A percentile compares a stretch with the other conserved stretches of the same genome.
Conservation (phyloP, 2,113 vertebrate species). For the Hassar affinis region DNA sequence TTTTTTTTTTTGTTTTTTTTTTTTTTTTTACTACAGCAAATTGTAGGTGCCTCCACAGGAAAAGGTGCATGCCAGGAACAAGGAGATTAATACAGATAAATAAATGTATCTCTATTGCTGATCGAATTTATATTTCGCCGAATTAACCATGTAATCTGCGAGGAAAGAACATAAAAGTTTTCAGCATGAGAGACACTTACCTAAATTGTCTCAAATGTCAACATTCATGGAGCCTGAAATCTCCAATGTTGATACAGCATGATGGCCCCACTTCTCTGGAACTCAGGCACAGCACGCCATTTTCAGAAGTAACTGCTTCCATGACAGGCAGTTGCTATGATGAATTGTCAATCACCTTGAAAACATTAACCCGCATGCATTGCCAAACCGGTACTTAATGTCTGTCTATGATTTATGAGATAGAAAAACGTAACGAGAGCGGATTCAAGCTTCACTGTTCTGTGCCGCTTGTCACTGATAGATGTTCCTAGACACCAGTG, state of each 20-base stretch:
- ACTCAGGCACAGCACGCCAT: constrained; percentile 30
- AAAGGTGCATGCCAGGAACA: neutral
- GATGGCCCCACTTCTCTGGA: constrained; percentile 24
- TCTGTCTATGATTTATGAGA: constrained; percentile 39
- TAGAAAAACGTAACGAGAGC: constrained; percentile 26
- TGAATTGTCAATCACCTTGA: constrained; percentile 44
- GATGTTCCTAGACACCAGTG: constrained; percentile 41
- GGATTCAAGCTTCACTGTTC: constrained; percentile 19
- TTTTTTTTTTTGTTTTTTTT: too few species aligned
- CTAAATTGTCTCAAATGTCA: constrained; percentile 38
- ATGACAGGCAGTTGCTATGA: constrained; percentile 35
- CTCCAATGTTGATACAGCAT: constrained; percentile 32
- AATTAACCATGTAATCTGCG: constrained; percentile 63
- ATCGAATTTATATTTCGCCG: constrained; percentile 43
- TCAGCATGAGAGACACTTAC: constrained; percentile 33
- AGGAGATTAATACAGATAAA: constrained; percentile 43
- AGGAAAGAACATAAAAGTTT: constrained; percentile 40
- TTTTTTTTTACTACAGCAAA: constrained; percentile 12
- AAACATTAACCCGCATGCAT: constrained; percentile 39
- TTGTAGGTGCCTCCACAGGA: neutral
- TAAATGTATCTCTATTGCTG: constrained; percentile 41
- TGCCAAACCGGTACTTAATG: constrained; percentile 32
- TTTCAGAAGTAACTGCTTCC: constrained; percentile 37
- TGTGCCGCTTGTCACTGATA: constrained; percentile 32
- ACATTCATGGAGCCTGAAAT: constrained; percentile 37